Evolutionary conservation across 1,140 invertebrate genomes (phyloP).

Genomic region (Sinella curviseta): DNA sequence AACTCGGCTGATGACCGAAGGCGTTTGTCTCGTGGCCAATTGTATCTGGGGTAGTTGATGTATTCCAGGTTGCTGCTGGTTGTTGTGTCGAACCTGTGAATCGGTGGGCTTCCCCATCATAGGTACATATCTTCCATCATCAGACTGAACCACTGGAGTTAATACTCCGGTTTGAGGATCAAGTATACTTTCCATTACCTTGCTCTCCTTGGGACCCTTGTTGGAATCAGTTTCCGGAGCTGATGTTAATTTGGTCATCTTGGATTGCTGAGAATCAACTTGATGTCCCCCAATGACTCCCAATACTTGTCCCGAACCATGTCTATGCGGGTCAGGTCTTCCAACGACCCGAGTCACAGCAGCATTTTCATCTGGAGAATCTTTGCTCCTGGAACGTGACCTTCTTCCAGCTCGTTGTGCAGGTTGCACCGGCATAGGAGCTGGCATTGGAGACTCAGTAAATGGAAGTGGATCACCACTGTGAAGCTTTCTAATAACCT

Average conservation of each 20-base stretch:
- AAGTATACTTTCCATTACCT: conserved; percentile 57
- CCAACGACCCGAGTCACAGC: neutral
- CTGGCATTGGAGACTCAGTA: neutral
- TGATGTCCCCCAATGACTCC: neutral
- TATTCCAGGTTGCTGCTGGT: neutral
- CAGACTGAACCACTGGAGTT: conserved; percentile 68
- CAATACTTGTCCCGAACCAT: neutral
- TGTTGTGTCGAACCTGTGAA: neutral
- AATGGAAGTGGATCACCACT: conserved; percentile 16
- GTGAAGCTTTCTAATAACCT: conserved; percentile 65
- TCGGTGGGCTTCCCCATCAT: conserved; percentile 50
- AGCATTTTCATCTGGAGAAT: conserved; percentile 29
- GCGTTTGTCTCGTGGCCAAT: conserved; percentile 2
- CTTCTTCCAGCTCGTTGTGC: conserved; percentile 3
- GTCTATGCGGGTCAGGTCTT: neutral
- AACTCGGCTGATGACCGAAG: conserved; percentile 33
- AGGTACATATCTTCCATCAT: conserved; percentile 71
- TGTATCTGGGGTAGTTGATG: conserved; percentile 20
- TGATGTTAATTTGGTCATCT: conserved; percentile 21
- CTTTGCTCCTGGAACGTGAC: conserved; percentile 39
- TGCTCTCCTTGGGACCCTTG: neutral
- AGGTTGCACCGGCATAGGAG: neutral
- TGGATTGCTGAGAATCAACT: neutral
- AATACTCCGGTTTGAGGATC: conserved; percentile 76
- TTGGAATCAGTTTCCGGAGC: neutral